Conservation (phyloP, 2,797 vertebrate species). For the Ataeniobius toweri region DNA sequence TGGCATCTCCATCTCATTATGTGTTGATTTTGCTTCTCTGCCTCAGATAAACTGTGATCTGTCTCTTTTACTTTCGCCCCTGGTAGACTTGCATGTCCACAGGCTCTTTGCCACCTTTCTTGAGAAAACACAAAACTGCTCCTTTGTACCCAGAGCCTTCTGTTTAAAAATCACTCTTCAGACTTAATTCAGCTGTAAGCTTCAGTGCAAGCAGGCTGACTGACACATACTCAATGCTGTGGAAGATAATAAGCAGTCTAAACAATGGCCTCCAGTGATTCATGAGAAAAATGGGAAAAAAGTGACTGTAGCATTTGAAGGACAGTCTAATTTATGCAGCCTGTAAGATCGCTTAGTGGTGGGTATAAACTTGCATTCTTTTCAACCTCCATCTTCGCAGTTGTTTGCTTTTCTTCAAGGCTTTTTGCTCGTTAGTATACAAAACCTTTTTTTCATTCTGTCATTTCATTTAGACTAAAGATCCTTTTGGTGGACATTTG, state of each 20-base stretch:
- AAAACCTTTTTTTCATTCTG: not conserved
- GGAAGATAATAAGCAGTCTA: constrained; percentile 28
- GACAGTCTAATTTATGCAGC: not conserved
- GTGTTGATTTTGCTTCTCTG: constrained; percentile 38
- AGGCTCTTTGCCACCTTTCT: constrained; percentile 21
- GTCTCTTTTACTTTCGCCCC: constrained; percentile 44
- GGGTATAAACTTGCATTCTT: not conserved
- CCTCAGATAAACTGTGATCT: constrained; percentile 21
- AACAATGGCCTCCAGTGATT: constrained; percentile 24
- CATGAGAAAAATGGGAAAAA: constrained; percentile 19
- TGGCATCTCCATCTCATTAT: constrained; percentile 16
- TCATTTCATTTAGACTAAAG: too few relatives aligned
- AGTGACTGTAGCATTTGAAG: not conserved
- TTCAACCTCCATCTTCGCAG: not conserved
- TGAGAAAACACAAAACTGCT: not conserved
- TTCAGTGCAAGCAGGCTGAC: constrained; percentile 2
- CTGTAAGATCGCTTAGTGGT: not conserved
- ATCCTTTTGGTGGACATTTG: too few relatives aligned
- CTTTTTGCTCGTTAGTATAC: not conserved
- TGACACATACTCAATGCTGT: constrained; percentile 11
- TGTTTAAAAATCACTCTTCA: constrained; percentile 9
- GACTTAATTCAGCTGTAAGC: constrained; percentile 25
- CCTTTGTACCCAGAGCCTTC: constrained; percentile 3
- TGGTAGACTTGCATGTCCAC: constrained; percentile 28
- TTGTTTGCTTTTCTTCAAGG: not conserved